Conservation (phyloP, 2,113 vertebrate species). For the Orycteropus afer region DNA sequence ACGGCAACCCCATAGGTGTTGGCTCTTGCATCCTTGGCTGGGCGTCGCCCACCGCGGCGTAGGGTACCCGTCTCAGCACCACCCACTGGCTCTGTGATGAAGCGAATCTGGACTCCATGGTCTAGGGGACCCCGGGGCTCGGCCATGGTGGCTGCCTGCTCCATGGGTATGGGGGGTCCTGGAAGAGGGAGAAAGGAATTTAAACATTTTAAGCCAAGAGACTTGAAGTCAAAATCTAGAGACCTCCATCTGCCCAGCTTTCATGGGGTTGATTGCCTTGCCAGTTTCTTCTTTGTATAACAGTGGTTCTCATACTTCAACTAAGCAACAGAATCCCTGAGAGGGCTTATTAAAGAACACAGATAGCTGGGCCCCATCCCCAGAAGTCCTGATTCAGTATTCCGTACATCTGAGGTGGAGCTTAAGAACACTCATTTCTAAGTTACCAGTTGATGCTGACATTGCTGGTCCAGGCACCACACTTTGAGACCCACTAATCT, state of each 20-base stretch:
- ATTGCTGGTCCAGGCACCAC: not conserved
- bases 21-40: slow-evolving; percentile 73
- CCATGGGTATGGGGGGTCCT: slow-evolving; percentile 51
- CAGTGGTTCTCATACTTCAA: not conserved
- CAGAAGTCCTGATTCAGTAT: not conserved
- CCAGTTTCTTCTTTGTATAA: not conserved
- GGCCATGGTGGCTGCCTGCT: slow-evolving; percentile 71
- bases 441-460: not conserved
- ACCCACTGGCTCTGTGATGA: slow-evolving; percentile 91
- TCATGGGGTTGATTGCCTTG: too few relatives aligned
- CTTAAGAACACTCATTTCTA: not conserved
- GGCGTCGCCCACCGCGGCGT: slow-evolving; percentile 67
- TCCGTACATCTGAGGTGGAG: not conserved
- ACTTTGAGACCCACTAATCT: not conserved
- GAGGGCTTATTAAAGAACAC: not conserved
- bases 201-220: not conserved
- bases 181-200: not conserved
- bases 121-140: slow-evolving; percentile 89
- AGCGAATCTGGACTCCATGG: slow-evolving; percentile 95
- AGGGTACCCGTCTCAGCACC: slow-evolving; percentile 64
- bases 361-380: not conserved
- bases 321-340: not conserved
- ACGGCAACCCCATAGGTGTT: slow-evolving; percentile 94
- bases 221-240: not conserved
- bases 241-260: not conserved